A percentile compares a stretch with the other conserved stretches of the same genome.
Conservation (phyloP, 2,113 vertebrate genomes). For the Psephotus haematonotus region DNA sequence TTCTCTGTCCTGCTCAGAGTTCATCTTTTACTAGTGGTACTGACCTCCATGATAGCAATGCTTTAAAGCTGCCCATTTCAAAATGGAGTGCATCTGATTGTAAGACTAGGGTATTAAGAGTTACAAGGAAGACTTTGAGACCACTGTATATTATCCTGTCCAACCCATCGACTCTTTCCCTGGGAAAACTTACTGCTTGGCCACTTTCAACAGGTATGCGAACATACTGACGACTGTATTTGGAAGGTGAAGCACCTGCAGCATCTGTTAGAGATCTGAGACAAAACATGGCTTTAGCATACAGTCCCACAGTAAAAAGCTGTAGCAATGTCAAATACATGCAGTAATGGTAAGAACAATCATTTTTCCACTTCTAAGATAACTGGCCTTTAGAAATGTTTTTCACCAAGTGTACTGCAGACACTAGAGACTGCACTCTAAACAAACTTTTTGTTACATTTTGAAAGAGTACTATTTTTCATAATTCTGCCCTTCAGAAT, state of each 20-base stretch:
- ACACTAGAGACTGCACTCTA: background rate
- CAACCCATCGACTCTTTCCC: background rate
- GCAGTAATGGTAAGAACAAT: background rate
- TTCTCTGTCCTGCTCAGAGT: background rate
- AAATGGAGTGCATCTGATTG: background rate
- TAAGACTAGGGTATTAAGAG: background rate
- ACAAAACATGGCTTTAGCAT: background rate
- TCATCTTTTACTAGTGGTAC: background rate
- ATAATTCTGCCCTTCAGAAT: background rate
- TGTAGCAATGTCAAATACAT: background rate
- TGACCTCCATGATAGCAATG: background rate
- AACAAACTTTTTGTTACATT: background rate
- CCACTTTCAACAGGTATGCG: constrained; percentile 61
- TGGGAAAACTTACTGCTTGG: constrained; percentile 55
- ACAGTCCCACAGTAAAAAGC: background rate
- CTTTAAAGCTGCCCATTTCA: background rate
- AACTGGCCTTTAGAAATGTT: background rate
- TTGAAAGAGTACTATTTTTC: background rate
- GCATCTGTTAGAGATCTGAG: constrained; percentile 59
- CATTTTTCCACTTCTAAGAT: background rate
- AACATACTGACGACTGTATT: constrained; percentile 56
- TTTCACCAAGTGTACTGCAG: background rate
- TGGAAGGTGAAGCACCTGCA: constrained; percentile 50
- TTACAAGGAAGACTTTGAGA: background rate
- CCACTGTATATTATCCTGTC: background rate